Evolutionary conservation across 2,113 vertebrate genomes (phyloP), one percentile per base, ranked within the genome.

Genomic region (Lepus americanus): DNA sequence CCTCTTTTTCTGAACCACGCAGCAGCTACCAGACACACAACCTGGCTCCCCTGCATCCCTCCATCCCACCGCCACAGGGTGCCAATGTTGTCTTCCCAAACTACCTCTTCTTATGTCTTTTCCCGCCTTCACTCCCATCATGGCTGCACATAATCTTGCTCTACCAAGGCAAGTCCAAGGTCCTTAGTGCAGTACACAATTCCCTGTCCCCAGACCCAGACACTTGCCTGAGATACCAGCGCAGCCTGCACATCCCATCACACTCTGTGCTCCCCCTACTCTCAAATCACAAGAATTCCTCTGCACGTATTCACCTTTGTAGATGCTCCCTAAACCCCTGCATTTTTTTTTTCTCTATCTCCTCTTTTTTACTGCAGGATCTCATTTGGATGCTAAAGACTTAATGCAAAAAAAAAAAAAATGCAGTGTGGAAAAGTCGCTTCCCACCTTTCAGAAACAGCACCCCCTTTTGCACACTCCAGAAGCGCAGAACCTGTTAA

Each of bases 141-240:
- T 3, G 31, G 13, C 20, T 86, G 74, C 64, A 64, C 6, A 0
- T 6, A 9, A 39, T 66, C 27, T 25, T 59, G 3, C 4, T 6
- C 64, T 31, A 13, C 23, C 44, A 23, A 77, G 11, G 14, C 44
- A 3, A 25, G 13, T 55, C 64, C 51, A 20, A 59, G 89, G 36
- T 9, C 6, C 31, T 6, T 2, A n/a, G n/a, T 0, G 7, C 25
- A 16, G 44, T 19, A 29, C 27, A 9, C 5, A 12, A 1, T n/a
- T 23, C 20, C 55, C 61, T 70, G 44, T 29, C 66, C 22, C 73
- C 2, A 5, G 61, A 59, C 49, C 49, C 23, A 6, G 1, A 9
- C 23, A 11, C 22, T 14, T 8, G 33, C 2, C 12, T 6, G 6
- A 4, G 6, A 10, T 31, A 29, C 64, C 4, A 6, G 8, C 1